Conservation (phyloP, 2,797 vertebrate genomes). For the Siniperca scherzeri region DNA sequence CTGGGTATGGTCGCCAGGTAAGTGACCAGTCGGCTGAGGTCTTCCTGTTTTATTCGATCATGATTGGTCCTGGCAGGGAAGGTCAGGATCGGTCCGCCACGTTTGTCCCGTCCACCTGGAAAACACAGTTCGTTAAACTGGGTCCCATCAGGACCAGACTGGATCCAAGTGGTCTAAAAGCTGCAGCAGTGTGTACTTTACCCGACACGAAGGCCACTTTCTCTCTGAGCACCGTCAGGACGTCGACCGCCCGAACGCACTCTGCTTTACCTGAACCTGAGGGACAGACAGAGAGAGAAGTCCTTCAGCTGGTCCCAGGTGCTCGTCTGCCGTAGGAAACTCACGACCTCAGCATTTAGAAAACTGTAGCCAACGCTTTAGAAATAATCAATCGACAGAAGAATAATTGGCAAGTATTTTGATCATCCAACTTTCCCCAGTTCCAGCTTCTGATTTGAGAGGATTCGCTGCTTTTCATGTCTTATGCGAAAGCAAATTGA, state of each 20-base stretch:
- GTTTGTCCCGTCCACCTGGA: slow-evolving; percentile 96
- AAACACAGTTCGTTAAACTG: background rate
- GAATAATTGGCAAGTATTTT: too few species aligned
- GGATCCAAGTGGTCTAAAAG: background rate
- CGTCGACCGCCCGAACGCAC: slow-evolving; percentile 95
- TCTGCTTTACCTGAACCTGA: slow-evolving; percentile 93
- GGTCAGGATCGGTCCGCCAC: slow-evolving; percentile 97
- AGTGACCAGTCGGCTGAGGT: slow-evolving; percentile 95
- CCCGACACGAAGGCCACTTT: slow-evolving; percentile 99
- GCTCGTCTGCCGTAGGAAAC: too few species aligned
- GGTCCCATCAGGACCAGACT: background rate
- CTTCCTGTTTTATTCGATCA: slow-evolving; percentile 99
- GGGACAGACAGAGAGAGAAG: slow-evolving; percentile 40
- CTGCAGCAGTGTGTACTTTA: slow-evolving; percentile 66
- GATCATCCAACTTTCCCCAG: too few species aligned
- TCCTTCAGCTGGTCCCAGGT: background rate
- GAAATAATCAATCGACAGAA: too few species aligned
- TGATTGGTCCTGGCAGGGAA: slow-evolving; percentile 99
- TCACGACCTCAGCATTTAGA: background rate
- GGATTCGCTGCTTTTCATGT: too few species aligned
- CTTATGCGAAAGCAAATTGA: too few species aligned
- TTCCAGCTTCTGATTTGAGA: too few species aligned
- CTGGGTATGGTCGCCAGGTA: slow-evolving; percentile 98
- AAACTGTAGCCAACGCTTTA: too few species aligned
- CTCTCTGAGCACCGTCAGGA: slow-evolving; percentile 97